A percentile compares a stretch with the other conserved stretches of the same genome.
Evolutionary conservation across 1,140 invertebrate species (phyloP).

Genomic region (Cotesia glomerata): DNA sequence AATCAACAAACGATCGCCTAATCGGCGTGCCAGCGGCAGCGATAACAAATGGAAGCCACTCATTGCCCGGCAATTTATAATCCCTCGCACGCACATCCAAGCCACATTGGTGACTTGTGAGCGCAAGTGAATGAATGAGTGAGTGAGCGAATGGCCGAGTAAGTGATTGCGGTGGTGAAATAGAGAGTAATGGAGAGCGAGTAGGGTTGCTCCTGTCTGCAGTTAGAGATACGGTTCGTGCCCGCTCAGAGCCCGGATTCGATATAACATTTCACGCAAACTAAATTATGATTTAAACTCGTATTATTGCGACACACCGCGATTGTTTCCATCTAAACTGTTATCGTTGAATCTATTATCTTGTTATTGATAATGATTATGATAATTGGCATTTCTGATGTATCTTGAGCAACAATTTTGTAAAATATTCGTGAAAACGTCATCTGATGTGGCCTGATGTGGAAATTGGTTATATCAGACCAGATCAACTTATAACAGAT

Average conservation of each 20-base stretch:
- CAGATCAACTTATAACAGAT: no score
- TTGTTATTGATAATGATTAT: slow-evolving; percentile 57
- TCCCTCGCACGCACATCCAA: slow-evolving; percentile 39
- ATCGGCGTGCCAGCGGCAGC: slow-evolving; percentile 47
- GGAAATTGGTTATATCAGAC: no score
- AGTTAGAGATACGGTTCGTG: slow-evolving; percentile 40
- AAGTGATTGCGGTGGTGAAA: not conserved
- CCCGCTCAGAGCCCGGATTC: slow-evolving; percentile 39
- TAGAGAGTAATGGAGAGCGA: no score
- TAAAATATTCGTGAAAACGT: no score
- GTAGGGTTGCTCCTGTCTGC: slow-evolving; percentile 35
- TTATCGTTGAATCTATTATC: slow-evolving; percentile 42
- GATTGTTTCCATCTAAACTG: slow-evolving; percentile 60
- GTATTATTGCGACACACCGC: slow-evolving; percentile 48
- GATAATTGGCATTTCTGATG: not conserved
- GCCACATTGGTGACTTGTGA: not conserved
- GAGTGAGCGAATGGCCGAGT: slow-evolving; percentile 31
- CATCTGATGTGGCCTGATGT: no score
- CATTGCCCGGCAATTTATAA: slow-evolving; percentile 60
- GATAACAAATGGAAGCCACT: slow-evolving; percentile 60
- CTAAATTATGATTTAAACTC: slow-evolving; percentile 64
- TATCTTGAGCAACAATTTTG: not conserved
- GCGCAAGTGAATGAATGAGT: slow-evolving; percentile 37
- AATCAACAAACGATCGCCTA: slow-evolving; percentile 43
- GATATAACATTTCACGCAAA: slow-evolving; percentile 64